Percentiles rank a stretch among this genome's conserved stretches.
These are phyloP conservation scores for Pachycephala philippinensis DNA, from an alignment of 2,113 vertebrate species.

Conservation along the genomic window DNA sequence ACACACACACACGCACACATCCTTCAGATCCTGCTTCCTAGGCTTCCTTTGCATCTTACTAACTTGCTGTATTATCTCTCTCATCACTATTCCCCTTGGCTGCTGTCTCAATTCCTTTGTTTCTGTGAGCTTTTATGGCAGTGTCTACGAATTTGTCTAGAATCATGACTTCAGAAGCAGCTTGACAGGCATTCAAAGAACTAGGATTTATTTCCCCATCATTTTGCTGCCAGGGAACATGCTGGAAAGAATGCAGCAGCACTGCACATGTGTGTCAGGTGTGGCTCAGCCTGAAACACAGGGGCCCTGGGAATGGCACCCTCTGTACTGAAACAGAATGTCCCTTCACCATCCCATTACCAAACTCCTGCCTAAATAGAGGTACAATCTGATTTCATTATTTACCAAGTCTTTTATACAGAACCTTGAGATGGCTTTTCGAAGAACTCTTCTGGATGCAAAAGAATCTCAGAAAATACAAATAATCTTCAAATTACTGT, in stretches of 20 bases:
- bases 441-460: neutral
- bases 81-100: neutral
- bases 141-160: neutral
- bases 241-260: neutral
- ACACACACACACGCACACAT: neutral
- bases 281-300: neutral
- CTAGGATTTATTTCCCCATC: constrained; percentile 1
- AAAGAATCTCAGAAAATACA: neutral
- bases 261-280: neutral
- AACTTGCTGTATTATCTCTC: neutral
- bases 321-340: neutral
- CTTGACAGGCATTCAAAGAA: neutral
- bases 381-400: neutral
- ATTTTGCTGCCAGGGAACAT: constrained; percentile 7
- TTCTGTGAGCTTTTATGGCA: neutral
- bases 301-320: neutral
- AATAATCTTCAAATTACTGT: neutral
- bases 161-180: constrained; percentile 7
- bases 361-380: neutral
- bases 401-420: neutral
- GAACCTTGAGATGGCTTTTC: neutral
- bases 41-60: neutral
- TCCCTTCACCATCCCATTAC: neutral
- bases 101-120: neutral
- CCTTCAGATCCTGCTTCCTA: neutral